Base-by-base conservation (phyloP, 2,888 invertebrate species). In the Sphaerophoria rueppellii region DNA sequence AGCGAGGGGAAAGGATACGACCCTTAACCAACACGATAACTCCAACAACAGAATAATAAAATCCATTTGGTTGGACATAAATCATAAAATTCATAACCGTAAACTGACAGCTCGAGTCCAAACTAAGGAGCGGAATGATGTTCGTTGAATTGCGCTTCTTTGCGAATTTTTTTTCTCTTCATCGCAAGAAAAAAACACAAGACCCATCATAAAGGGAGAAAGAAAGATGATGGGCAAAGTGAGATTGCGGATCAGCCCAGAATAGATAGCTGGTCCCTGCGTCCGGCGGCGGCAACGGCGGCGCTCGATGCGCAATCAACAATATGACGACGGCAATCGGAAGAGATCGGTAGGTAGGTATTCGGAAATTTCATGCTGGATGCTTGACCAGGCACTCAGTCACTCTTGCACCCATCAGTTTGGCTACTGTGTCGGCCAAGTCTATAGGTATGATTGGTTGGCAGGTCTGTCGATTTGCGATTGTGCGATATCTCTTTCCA, bases 61-160 rank as follows among this genome's bases (percentile, higher is more conserved):
- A 90, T 89, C 87, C 76, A 81, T 81, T 85, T 71, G 87, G 81
- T 77, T 87, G 88, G 89, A 89, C 90, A 90, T 91, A 91, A 91
- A 91, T 91, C 91, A 91, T 91, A 90, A 89, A 90, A 89, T 89
- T 90, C 89, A 88, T 87, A 87, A 87, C 79, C 87, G 82, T 87
- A 83, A 82, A 79, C 60, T 82, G 79, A 82, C 79, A 86, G 82
- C 82, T 72, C 50, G 63, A 82, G 86, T 82, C 78, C 75, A 82
- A 82, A 86, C 78, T 71, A 61, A 86, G 77, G 60, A 79, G 52
- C 12, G 24, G 24, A 24, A 24, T 24, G 24, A 24, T 24, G 24
- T 24, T 11, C 76, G 54, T 54, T 71, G 70, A 60, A 71, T 50
- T 70, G 73, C 24, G 24, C 73, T 74, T 65, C 73, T 73, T 37